Evolutionary conservation across 2,888 invertebrate genomes (phyloP), one percentile per base, ranked within the genome.

Genomic region (Leptinotarsa peninsularis): DNA sequence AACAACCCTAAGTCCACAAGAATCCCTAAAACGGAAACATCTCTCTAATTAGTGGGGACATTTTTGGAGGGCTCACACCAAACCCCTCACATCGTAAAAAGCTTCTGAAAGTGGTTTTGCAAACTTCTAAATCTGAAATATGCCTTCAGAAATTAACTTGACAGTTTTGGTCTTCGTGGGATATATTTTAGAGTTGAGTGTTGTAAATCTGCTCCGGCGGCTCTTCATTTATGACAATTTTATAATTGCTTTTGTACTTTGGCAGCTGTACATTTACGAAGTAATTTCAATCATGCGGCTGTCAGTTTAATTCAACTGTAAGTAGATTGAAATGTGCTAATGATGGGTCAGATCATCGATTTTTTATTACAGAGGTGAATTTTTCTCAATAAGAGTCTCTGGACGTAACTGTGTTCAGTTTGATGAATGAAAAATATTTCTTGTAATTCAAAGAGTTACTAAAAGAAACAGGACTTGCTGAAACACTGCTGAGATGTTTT

Each of bases 91-190:
- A 49, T 54, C n/a, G 23, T 43, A 70, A 72, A 72, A 72, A 72
- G 72, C 72, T 72, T 56, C 23, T 43, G 56, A 60, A 67, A 67
- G 72, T 56, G 66, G 67, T 72, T 43, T 69, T 43, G 63, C 63
- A 33, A 63, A 63, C 63, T 63, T n/a, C 63, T 43, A 33, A 63
- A 63, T 63, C 63, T 63, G 63, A 63, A 63, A 33, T 63, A 63
- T 63, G 63, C 56, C 27, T 27, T 69, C 14, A 33, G 14, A 56
- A 69, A 52, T 56, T 56, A 43, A 69, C 56, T 56, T 56, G 69
- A 69, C 69, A 69, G 52, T 56, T 69, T 15, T 33, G 63, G n/a
- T n/a, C 63, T 63, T 63, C 43, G 63, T n/a, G 63, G 63, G 43
- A 63, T 21, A n/a, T 63, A 43, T 17, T 17, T 63, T 27, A 63